Evolutionary conservation across 2,113 vertebrate genomes (phyloP).

Genomic region (Prietella phreatophila): DNA sequence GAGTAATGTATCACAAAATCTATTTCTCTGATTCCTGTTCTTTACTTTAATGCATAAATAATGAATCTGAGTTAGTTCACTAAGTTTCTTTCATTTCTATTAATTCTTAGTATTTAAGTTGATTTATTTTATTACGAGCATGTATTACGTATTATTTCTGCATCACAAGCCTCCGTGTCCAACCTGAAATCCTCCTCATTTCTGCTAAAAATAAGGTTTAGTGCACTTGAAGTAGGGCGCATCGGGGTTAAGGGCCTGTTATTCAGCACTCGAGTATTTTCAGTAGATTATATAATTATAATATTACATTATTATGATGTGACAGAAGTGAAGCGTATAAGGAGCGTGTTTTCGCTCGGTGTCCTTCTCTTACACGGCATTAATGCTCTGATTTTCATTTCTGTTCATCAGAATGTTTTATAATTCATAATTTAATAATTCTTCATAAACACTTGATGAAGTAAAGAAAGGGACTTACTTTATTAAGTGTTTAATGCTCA

Average conservation of each 20-base stretch:
- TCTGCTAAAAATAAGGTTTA: conserved; percentile 7
- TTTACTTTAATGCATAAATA: not conserved
- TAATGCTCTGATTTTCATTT: not conserved
- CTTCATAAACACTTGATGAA: too few species aligned
- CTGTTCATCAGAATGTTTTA: not conserved
- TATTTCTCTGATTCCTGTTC: not conserved
- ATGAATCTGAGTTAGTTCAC: not conserved
- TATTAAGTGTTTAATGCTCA: not conserved
- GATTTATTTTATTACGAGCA: not conserved
- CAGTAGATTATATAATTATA: not conserved
- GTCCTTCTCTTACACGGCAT: not conserved
- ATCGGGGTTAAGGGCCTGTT: not conserved
- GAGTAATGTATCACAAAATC: not conserved
- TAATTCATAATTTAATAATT: too few species aligned
- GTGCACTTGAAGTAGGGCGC: not conserved
- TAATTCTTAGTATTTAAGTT: not conserved
- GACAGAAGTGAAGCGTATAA: not conserved
- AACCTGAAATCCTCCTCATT: not conserved
- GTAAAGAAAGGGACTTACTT: too few species aligned
- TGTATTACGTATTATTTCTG: not conserved
- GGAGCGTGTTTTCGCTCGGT: not conserved
- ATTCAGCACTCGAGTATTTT: not conserved
- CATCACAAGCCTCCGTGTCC: not conserved
- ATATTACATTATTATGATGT: not conserved
- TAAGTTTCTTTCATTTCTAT: not conserved